Evolutionary conservation across 2,888 invertebrate genomes (phyloP).

Genomic region (Clusia tigrina): DNA sequence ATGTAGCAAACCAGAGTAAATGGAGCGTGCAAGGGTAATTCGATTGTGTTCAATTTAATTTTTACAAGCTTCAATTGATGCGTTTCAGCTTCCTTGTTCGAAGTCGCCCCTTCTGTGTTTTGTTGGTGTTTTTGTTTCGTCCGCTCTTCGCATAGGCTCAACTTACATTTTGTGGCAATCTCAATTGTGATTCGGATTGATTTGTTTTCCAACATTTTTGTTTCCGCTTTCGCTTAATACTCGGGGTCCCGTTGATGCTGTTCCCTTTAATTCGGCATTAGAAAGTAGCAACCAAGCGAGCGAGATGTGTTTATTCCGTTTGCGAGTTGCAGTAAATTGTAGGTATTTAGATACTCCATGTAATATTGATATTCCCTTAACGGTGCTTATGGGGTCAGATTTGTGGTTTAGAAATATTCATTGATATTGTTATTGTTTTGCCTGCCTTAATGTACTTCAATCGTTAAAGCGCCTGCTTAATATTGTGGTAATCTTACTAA

Average conservation of each 20-base stretch:
- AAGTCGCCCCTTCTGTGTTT: not conserved
- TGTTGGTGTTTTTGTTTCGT: not conserved
- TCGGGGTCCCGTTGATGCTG: no score
- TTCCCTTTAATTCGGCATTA: not conserved
- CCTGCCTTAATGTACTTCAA: no score
- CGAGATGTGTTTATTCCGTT: not conserved
- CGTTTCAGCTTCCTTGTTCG: not conserved
- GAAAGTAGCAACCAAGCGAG: not conserved
- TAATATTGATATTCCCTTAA: constrained; percentile 31
- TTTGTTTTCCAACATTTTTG: constrained; percentile 24
- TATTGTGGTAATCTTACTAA: no score
- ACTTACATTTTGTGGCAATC: not conserved
- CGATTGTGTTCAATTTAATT: constrained; percentile 65
- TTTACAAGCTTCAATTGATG: constrained; percentile 63
- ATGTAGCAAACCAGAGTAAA: constrained; percentile 41
- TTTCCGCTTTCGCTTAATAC: not conserved
- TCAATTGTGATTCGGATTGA: constrained; percentile 24
- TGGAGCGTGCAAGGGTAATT: constrained; percentile 60
- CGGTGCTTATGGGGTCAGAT: constrained; percentile 35
- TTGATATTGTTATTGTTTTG: not conserved
- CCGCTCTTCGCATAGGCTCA: not conserved
- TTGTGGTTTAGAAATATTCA: constrained; percentile 29
- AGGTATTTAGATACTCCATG: not conserved
- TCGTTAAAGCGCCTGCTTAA: no score
- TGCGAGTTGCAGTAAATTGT: not conserved